Conservation (phyloP, 2,888 invertebrate species). For the Apamea crenata region DNA sequence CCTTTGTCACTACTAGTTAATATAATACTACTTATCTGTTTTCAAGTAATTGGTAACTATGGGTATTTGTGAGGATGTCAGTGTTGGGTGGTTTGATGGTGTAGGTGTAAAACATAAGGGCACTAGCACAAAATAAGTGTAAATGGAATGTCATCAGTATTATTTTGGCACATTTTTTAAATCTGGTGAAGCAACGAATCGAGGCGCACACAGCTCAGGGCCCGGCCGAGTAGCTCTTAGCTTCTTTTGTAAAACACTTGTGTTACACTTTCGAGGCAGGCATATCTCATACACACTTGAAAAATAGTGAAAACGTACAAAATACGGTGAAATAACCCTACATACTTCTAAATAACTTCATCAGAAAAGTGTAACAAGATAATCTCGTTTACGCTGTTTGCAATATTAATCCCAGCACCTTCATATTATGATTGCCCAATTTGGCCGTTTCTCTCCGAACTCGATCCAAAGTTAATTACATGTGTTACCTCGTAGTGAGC, state of each 20-base stretch:
- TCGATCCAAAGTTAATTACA: constrained; percentile 62
- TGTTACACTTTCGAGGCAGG: constrained; percentile 40
- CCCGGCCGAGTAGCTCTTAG: constrained; percentile 57
- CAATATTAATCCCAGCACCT: constrained; percentile 48
- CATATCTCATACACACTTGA: constrained; percentile 37
- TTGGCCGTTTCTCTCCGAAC: constrained; percentile 56
- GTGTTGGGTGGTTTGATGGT: constrained; percentile 62
- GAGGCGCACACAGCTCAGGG: constrained; percentile 52
- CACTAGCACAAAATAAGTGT: constrained; percentile 62
- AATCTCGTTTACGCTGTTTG: constrained; percentile 45
- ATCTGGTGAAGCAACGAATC: constrained; percentile 69
- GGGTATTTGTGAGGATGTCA: constrained; percentile 64
- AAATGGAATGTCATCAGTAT: constrained; percentile 65
- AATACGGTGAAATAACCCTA: constrained; percentile 17
- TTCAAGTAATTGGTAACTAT: constrained; percentile 37
- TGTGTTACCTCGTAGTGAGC: constrained; percentile 55
- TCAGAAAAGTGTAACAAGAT: constrained; percentile 38
- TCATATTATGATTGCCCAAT: constrained; percentile 57
- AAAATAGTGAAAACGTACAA: constrained; percentile 24
- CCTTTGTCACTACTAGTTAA: constrained; percentile 5
- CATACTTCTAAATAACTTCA: constrained; percentile 33
- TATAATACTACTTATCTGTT: constrained; percentile 17
- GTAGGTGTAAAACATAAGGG: constrained; percentile 67
- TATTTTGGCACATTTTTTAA: constrained; percentile 64
- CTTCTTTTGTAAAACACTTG: constrained; percentile 65